Percentiles rank a stretch among this genome's conserved stretches.
Evolutionary conservation across 2,797 vertebrate species (phyloP).

Genomic region (Lepilemur septentrionalis): DNA sequence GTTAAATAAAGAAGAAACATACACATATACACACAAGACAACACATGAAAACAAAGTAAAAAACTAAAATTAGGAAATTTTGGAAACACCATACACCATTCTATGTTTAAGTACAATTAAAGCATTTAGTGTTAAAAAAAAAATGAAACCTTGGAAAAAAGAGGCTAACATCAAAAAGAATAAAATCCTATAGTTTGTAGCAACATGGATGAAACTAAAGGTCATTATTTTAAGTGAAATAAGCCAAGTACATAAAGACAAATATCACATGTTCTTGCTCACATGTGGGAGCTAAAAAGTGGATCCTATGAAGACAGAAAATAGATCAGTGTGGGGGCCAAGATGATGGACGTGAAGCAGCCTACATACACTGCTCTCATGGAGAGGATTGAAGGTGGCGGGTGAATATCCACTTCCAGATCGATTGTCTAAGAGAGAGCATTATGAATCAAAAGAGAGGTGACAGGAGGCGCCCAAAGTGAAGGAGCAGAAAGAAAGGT

Average conservation of each 20-base stretch:
- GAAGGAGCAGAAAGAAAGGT: not conserved
- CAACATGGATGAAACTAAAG: not conserved
- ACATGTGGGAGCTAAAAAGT: not conserved
- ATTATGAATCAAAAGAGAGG: not conserved
- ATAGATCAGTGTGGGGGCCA: not conserved
- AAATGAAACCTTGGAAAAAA: not conserved
- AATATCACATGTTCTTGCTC: not conserved
- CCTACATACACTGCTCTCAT: not conserved
- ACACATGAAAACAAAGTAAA: not conserved
- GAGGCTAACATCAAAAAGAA: not conserved
- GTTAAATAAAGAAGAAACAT: not conserved
- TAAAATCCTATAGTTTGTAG: not conserved
- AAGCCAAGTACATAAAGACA: not conserved
- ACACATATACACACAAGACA: not conserved
- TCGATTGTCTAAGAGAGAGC: not conserved
- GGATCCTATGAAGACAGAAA: not conserved
- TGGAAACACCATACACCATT: not conserved
- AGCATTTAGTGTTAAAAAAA: not conserved
- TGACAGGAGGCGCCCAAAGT: not conserved
- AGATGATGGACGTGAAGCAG: not conserved
- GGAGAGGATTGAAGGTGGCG: not conserved
- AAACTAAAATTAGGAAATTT: not conserved
- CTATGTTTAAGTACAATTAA: not conserved
- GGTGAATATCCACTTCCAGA: not conserved
- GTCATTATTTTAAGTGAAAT: not conserved